phyloP scores from a whole-genome alignment of 2,888 invertebrate genomes.

The Thecocarcelia acutangulata region DNA sequence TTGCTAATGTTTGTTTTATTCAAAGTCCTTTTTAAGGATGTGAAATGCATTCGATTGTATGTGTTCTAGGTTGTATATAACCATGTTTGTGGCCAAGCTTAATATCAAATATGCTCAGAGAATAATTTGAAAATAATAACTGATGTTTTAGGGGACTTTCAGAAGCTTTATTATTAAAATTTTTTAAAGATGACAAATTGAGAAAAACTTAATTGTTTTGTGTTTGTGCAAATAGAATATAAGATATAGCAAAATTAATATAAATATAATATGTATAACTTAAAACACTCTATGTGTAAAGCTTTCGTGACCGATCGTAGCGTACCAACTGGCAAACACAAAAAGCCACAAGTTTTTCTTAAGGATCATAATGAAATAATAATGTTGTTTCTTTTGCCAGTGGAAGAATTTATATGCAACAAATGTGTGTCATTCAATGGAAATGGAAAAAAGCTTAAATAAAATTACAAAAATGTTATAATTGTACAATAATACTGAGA shows the following conservation, averaged over 20 bases:
- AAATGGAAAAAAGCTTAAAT: slow-evolving; percentile 23
- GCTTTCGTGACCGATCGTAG: too few species aligned
- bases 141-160: neutral
- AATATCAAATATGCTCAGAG: neutral
- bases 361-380: slow-evolving; percentile 12
- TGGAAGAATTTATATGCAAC: neutral
- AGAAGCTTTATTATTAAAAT: neutral
- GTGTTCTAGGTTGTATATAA: neutral
- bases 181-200: too few species aligned
- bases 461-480: slow-evolving; percentile 52
- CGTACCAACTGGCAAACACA: too few species aligned
- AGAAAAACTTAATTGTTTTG: too few species aligned
- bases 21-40: neutral
- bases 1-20: slow-evolving; percentile 25
- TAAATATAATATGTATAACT: too few species aligned
- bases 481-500: slow-evolving; percentile 62
- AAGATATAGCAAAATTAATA: too few species aligned
- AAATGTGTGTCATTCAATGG: slow-evolving; percentile 9
- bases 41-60: neutral
- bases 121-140: neutral
- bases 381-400: slow-evolving; percentile 4
- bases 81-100: too few species aligned
- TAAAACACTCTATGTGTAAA: too few species aligned
- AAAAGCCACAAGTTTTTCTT: neutral
- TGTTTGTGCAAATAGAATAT: too few species aligned